These are phyloP conservation scores for Enoplosus armatus DNA, from an alignment of 2,797 vertebrate species.

Conservation along the genomic window DNA sequence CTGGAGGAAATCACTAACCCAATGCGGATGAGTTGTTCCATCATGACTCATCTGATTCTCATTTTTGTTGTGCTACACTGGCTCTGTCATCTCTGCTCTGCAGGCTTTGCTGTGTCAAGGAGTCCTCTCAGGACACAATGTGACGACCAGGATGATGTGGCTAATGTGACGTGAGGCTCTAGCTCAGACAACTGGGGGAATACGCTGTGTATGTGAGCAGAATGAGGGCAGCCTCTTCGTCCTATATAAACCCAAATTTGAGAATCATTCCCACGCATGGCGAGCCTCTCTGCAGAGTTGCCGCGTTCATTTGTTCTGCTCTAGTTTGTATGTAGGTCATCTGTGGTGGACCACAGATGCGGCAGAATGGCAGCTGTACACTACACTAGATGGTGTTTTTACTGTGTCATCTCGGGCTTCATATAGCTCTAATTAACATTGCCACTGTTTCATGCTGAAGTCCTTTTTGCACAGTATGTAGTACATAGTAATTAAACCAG, in stretches of 20 bases:
- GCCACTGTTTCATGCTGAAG: neutral
- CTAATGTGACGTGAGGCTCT: conserved; percentile 82
- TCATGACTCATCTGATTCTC: neutral
- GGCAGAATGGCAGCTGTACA: conserved; percentile 45
- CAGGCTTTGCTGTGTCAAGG: conserved; percentile 85
- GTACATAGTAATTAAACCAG: neutral
- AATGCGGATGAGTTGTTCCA: neutral
- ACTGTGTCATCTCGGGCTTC: conserved; percentile 11
- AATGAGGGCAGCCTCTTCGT: conserved; percentile 82
- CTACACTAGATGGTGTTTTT: conserved; percentile 21
- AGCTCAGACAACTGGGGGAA: conserved; percentile 81
- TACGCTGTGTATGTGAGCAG: conserved; percentile 80
- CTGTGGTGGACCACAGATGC: conserved; percentile 63
- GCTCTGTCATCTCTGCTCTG: neutral
- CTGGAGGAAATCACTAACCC: conserved; percentile 11
- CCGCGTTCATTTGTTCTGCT: conserved; percentile 80
- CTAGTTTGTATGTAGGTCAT: conserved; percentile 82
- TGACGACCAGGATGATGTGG: conserved; percentile 79
- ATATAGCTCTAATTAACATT: conserved; percentile 10
- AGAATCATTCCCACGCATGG: conserved; percentile 84
- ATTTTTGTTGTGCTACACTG: neutral
- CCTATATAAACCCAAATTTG: conserved; percentile 78
- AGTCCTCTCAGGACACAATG: conserved; percentile 82
- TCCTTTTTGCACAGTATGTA: neutral
- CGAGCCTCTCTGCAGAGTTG: conserved; percentile 61